Conservation (phyloP, 2,797 vertebrate species). For the Chaunax sp. region DNA sequence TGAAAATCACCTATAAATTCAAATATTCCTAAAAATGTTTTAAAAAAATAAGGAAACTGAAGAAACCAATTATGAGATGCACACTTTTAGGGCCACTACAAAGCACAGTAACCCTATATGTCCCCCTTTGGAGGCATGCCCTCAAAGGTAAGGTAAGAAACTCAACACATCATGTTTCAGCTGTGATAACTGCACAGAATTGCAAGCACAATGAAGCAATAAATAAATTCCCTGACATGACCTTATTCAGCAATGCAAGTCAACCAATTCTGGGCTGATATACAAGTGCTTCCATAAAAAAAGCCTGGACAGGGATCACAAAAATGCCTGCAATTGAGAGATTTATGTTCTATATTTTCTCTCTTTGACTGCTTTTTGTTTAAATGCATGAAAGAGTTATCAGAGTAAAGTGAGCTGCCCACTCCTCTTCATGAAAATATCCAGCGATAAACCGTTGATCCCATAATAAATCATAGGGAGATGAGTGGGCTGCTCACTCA, state of each 20-base stretch:
- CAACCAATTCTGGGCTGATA: background rate
- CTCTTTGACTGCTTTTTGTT: constrained; percentile 25
- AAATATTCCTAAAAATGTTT: too few relatives aligned
- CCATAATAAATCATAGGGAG: constrained; percentile 25
- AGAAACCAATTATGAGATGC: too few relatives aligned
- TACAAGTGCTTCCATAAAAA: constrained; percentile 3
- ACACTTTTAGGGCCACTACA: too few relatives aligned
- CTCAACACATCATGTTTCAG: too few relatives aligned
- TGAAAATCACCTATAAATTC: too few relatives aligned
- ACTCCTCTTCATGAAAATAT: constrained; percentile 25
- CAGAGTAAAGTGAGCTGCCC: constrained; percentile 27
- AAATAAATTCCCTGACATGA: background rate
- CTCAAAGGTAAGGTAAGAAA: too few relatives aligned
- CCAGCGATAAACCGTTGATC: constrained; percentile 28
- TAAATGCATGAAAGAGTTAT: constrained; percentile 22
- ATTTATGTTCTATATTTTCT: background rate
- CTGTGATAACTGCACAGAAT: background rate
- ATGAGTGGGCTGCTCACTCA: constrained; percentile 41
- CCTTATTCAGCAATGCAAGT: background rate
- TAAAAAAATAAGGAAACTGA: too few relatives aligned
- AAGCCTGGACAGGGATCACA: constrained; percentile 2
- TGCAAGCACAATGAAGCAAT: background rate
- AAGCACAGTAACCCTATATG: too few relatives aligned
- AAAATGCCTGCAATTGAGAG: constrained; percentile 1
- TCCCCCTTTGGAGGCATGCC: too few relatives aligned